Evolutionary conservation across 1,140 invertebrate genomes (phyloP), one percentile per base, ranked within the genome.

Genomic region (Drosophila pachea): DNA sequence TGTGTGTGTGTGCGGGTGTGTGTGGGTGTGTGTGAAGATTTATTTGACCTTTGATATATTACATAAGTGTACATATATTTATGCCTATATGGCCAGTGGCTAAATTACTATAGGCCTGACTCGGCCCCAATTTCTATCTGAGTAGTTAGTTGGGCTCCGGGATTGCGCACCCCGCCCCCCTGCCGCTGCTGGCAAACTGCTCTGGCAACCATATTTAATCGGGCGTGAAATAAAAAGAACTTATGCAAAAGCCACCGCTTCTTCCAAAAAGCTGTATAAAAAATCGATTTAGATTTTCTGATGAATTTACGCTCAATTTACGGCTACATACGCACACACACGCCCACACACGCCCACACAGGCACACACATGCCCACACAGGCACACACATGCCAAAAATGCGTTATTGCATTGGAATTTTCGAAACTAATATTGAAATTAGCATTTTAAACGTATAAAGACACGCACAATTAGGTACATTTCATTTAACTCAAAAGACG

Each of bases 401-500:
- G 58, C 45, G 53, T 54, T 75, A 69, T 69, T 75, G 63, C 72
- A 75, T 72, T 78, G 56, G 61, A 68, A 76, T 68, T 73, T 61
- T 64, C 68, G 67, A 76, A 83, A 83, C 79, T 83, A 81, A 86
- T 76, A 86, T 86, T 69, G 73, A 86, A 86, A 86, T 86, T 86
- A 86, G 81, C 81, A 86, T 86, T 86, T 86, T 86, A 79, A 86
- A 75, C 81, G 81, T 86, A 79, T 84, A 77, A 84, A 86, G 76
- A 74, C 64, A 84, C 76, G 81, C 81, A 81, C 81, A 86, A 86
- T 86, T 86, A 86, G 77, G 54, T 60, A 68, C 82, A 76, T 81
- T 81, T 81, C 81, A 86, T 86, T 86, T 67, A 74, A 76, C 74
- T 73, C 64, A 55, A 79, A 81, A 86, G 74, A 71, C 65, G 66